phyloP scores from a whole-genome alignment of 2,113 vertebrate genomes.

The Benthochromis sp. region DNA sequence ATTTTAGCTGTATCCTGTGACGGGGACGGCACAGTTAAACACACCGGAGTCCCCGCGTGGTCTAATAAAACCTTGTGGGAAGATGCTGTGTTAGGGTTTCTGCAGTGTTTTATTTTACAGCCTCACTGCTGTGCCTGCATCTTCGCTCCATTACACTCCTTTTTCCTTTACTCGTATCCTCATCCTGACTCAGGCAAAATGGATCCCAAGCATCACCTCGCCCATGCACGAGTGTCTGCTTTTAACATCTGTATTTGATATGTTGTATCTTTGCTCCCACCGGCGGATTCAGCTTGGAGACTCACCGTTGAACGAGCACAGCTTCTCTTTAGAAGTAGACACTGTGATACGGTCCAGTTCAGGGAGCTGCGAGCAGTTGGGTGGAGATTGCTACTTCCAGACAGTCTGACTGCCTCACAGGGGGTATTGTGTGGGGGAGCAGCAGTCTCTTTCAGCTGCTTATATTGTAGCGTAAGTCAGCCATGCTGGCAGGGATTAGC shows the following conservation, averaged over 20 bases:
- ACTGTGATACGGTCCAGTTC: not conserved
- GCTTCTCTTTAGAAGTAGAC: not conserved
- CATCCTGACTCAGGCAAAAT: not conserved
- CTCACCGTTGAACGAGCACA: not conserved
- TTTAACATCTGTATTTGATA: slow-evolving; percentile 51
- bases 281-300: not conserved
- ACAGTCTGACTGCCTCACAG: not conserved
- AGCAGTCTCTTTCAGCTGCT: slow-evolving; percentile 25
- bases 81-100: not conserved
- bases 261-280: not conserved
- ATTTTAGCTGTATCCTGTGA: not conserved
- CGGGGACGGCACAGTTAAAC: not conserved
- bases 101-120: not conserved
- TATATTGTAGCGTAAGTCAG: not conserved
- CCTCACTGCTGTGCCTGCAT: not conserved
- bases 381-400: slow-evolving; percentile 1
- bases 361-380: not conserved
- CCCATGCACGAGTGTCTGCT: slow-evolving; percentile 18
- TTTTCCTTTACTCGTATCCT: not conserved
- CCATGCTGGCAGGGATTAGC: not conserved
- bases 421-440: not conserved
- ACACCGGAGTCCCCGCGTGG: not conserved
- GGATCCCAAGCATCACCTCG: not conserved
- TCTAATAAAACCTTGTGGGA: not conserved
- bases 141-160: not conserved